Conservation (phyloP, 2,888 invertebrate species). For the Sphecodes monilicornis region DNA sequence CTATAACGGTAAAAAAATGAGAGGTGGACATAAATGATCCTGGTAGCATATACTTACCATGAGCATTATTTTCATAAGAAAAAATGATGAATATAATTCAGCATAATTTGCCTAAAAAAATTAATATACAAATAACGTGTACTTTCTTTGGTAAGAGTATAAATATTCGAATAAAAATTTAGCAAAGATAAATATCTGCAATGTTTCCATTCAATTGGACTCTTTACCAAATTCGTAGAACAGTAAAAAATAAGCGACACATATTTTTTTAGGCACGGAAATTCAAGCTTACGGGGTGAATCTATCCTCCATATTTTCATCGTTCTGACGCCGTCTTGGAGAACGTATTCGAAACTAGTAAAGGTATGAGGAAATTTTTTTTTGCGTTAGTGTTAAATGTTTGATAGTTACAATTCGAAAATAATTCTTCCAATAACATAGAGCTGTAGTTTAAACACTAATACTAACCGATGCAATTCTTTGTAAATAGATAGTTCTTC, state of each 20-base stretch:
- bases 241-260: slow-evolving; percentile 12
- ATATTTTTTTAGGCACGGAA: slow-evolving; percentile 20
- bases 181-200: background rate
- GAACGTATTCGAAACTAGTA: slow-evolving; percentile 16
- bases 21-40: too few relatives aligned
- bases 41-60: too few relatives aligned
- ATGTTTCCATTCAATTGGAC: background rate
- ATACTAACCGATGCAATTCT: background rate
- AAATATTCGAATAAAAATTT: background rate
- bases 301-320: slow-evolving; percentile 13
- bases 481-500: background rate
- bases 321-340: slow-evolving; percentile 17
- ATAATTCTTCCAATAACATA: slow-evolving; percentile 4
- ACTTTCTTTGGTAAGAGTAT: background rate
- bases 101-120: too few relatives aligned
- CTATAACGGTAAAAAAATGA: too few relatives aligned
- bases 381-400: background rate
- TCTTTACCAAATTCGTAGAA: background rate
- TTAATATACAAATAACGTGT: too few relatives aligned
- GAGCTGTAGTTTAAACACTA: background rate
- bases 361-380: slow-evolving; percentile 13
- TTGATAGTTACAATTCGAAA: background rate
- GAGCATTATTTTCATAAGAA: too few relatives aligned
- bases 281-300: slow-evolving; percentile 17
- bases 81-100: too few relatives aligned